phyloP scores from a whole-genome alignment of 2,113 vertebrate genomes.

The Rynchops niger region DNA sequence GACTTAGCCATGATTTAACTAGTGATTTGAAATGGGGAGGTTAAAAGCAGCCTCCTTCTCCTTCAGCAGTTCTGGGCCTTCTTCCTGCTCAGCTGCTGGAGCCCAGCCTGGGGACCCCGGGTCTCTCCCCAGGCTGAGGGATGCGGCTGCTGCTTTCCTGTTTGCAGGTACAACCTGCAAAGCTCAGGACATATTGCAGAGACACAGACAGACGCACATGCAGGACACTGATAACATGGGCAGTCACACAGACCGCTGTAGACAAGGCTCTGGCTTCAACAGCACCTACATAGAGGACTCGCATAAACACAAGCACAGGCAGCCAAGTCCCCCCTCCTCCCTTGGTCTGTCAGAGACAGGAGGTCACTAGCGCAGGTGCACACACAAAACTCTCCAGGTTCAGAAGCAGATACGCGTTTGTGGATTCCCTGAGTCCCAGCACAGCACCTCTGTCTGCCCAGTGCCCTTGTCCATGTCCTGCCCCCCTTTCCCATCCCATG shows the following conservation, averaged over 20 bases:
- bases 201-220: no score
- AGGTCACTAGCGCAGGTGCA: neutral
- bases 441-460: neutral
- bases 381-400: neutral
- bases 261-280: neutral
- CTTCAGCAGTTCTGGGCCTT: neutral
- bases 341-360: neutral
- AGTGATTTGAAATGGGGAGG: neutral
- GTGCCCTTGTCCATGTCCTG: neutral
- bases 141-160: neutral
- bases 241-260: neutral
- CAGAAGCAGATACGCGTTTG: no score
- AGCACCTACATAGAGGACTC: neutral
- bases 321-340: neutral
- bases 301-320: neutral
- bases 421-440: neutral
- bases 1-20: neutral
- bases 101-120: accelerated
- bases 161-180: neutral
- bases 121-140: neutral
- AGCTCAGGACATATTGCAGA: neutral
- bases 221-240: neutral
- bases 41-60: neutral
- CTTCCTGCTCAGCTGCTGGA: neutral
- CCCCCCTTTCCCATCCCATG: accelerated